Evolutionary conservation across 2,888 invertebrate genomes (phyloP).

Genomic region (Noctuana brunneofusca): DNA sequence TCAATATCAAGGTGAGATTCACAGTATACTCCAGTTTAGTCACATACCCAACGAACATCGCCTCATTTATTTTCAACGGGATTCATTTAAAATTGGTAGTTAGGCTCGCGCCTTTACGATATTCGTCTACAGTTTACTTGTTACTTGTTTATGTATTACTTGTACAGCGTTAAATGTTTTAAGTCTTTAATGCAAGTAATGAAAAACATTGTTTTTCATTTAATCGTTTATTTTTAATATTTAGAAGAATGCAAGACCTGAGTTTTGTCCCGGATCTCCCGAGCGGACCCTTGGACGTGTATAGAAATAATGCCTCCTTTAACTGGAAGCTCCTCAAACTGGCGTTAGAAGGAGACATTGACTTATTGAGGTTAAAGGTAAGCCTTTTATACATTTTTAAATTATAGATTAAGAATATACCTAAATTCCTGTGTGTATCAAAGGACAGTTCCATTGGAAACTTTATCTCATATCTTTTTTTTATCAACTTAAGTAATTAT

Average conservation of each 20-base stretch:
- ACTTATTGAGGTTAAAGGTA: slow-evolving; percentile 90
- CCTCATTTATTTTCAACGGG: slow-evolving; percentile 14
- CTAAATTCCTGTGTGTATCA: too few relatives aligned
- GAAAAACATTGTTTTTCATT: slow-evolving; percentile 25
- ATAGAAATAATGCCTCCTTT: slow-evolving; percentile 90
- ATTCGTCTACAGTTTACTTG: not conserved
- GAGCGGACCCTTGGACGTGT: slow-evolving; percentile 89
- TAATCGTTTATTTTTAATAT: slow-evolving; percentile 47
- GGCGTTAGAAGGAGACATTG: slow-evolving; percentile 89
- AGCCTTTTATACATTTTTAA: too few relatives aligned
- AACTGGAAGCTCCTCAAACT: slow-evolving; percentile 93
- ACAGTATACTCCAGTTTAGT: slow-evolving; percentile 19
- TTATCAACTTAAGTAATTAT: too few relatives aligned
- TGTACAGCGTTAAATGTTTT: slow-evolving; percentile 1
- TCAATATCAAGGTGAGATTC: slow-evolving; percentile 40
- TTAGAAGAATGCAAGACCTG: slow-evolving; percentile 76
- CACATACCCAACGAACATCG: slow-evolving; percentile 18
- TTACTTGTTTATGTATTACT: too few relatives aligned
- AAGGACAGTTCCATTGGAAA: too few relatives aligned
- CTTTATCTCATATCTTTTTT: too few relatives aligned
- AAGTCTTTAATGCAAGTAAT: not conserved
- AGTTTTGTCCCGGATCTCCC: slow-evolving; percentile 87
- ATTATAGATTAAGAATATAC: too few relatives aligned
- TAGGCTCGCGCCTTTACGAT: not conserved
- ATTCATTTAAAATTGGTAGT: slow-evolving; percentile 24